A percentile compares a stretch with the other conserved stretches of the same genome.
Evolutionary conservation across 64 coral and sea anemone genomes (phyloP).

Genomic region (Montipora sp.): DNA sequence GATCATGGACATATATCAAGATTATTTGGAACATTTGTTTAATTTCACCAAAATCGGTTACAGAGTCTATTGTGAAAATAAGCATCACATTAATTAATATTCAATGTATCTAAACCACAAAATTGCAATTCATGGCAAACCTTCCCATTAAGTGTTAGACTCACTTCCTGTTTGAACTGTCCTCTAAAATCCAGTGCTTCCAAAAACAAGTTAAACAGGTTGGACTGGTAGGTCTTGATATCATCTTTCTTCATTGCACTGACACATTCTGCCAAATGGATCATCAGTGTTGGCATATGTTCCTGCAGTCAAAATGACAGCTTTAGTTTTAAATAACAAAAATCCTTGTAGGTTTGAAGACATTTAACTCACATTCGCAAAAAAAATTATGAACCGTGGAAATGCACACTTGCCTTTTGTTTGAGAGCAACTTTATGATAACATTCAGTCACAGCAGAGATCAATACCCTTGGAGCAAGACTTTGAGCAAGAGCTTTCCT

Average conservation of each 20-base stretch:
- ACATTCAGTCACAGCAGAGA: slow-evolving; percentile 79
- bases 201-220: slow-evolving; percentile 84
- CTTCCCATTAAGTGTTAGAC: background rate
- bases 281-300: slow-evolving; percentile 53
- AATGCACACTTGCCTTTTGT: slow-evolving; percentile 21
- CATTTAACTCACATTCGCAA: too few species aligned
- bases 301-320: background rate
- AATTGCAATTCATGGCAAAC: too few species aligned
- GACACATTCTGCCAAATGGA: slow-evolving; percentile 65
- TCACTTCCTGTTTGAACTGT: slow-evolving; percentile 64
- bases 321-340: background rate
- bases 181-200: slow-evolving; percentile 83
- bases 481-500: slow-evolving; percentile 77
- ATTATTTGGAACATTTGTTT: too few species aligned
- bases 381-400: background rate
- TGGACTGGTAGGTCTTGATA: slow-evolving; percentile 70
- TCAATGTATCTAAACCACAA: too few species aligned
- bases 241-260: slow-evolving; percentile 75
- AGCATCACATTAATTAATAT: too few species aligned
- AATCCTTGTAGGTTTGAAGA: too few species aligned
- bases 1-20: too few species aligned
- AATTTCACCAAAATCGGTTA: too few species aligned
- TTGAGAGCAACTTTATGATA: slow-evolving; percentile 53
- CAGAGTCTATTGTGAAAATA: too few species aligned
- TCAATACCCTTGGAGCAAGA: slow-evolving; percentile 74